Evolutionary conservation across 2,888 invertebrate species (phyloP), one percentile per base, ranked within the genome.

Genomic region (Palloptera scutellata): DNA sequence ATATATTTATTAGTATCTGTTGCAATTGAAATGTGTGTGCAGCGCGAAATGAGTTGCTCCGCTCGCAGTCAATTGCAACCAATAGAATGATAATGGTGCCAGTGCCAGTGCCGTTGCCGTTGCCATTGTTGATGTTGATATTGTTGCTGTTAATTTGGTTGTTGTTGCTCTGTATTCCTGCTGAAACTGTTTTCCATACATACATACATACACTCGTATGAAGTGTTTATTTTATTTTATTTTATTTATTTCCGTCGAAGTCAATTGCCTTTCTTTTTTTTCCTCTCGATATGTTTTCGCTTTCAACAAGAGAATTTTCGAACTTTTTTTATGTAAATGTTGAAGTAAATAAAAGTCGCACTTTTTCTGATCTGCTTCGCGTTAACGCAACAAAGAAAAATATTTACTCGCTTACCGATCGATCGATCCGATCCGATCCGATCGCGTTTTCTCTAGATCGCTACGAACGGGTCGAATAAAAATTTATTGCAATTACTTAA

Each of bases 21-120:
- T 48, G 51, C n/a, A 13, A 48, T 48, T 48, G 51, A 15, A 48
- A 54, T 54, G 54, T 54, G 54, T 54, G 8, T 12, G 54, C 12
- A 41, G 55, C 43, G 40, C 48, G 54, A 45, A 43, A 6, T n/a
- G 54, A 54, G 54, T 6, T n/a, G 3, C 17, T 54, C 17, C 19
- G 54, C 5, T n/a, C 20, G 20, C 54, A 9, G 19, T n/a, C 54
- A 54, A 54, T 19, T 19, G 12, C 19, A 12, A 19, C 54, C 54
- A 30, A 30, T 30, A 30, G 30, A 30, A 30, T 4, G 30, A 30
- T 30, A 30, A 30, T 30, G 48, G 48, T 48, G 15, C 13, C 48
- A 15, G 48, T 48, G 48, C 48, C 48, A 48, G 15, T 15, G 48
- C 48, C 13, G 48, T 15, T 48, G 48, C 1, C 13, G 13, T 13